These are phyloP conservation scores for Cheilosia impressa DNA, from an alignment of 2,888 invertebrate genomes.

Conservation along the genomic window DNA sequence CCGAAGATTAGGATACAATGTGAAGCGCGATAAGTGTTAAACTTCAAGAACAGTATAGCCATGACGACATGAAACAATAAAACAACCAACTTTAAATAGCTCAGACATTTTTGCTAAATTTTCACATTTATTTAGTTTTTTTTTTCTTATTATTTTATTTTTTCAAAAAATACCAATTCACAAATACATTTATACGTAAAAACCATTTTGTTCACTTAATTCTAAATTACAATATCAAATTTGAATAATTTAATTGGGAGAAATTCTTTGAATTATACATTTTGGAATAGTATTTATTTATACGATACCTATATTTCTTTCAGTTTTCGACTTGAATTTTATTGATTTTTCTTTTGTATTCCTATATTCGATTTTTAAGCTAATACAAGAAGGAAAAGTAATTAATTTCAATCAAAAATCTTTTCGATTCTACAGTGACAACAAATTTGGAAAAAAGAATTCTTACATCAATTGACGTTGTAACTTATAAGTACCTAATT, in stretches of 20 bases:
- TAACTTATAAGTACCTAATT: not conserved
- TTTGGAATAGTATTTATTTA: conserved; percentile 14
- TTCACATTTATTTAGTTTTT: conserved; percentile 26
- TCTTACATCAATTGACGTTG: conserved; percentile 27
- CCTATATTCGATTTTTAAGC: conserved; percentile 56
- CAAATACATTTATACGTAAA: conserved; percentile 41
- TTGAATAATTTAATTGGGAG: conserved; percentile 52
- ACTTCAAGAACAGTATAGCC: not conserved
- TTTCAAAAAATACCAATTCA: conserved; percentile 41
- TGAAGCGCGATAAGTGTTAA: not conserved
- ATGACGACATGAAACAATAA: conserved; percentile 8
- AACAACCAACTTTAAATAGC: conserved; percentile 1
- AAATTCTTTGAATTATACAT: conserved; percentile 23
- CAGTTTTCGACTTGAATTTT: conserved; percentile 21
- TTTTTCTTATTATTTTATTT: conserved; percentile 3
- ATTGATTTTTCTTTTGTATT: conserved; percentile 18
- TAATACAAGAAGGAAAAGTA: conserved; percentile 15
- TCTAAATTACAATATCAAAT: conserved; percentile 46
- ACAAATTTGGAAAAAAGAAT: not conserved
- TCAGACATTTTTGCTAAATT: conserved; percentile 16
- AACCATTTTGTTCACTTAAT: conserved; percentile 45
- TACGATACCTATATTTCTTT: conserved; percentile 1
- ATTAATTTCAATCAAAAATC: conserved; percentile 10
- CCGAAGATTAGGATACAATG: too few species aligned
- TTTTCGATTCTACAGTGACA: conserved; percentile 36